Conservation (phyloP, 2,113 vertebrate species). For the Columba livia region DNA sequence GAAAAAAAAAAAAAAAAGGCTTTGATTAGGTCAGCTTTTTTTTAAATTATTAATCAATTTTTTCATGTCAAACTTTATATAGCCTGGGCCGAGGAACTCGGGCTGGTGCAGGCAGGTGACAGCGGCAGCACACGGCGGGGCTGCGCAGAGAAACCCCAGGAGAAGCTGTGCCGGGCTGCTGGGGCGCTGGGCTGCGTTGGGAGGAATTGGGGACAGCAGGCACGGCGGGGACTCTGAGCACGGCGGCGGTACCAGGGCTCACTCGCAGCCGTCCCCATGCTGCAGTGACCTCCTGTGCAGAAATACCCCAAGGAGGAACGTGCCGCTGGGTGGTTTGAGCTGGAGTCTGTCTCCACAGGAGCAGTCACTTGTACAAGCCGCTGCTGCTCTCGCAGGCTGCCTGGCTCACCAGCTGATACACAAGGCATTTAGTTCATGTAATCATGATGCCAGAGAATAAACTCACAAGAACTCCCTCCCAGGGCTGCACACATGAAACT, state of each 20-base stretch:
- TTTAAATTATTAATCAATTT: neutral
- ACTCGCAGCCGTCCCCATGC: neutral
- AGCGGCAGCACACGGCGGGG: accelerated
- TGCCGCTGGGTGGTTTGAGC: neutral
- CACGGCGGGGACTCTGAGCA: neutral
- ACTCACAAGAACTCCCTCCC: neutral
- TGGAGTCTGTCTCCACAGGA: neutral
- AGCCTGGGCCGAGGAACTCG: neutral
- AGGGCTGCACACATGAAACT: neutral
- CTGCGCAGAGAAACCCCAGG: neutral
- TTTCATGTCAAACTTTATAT: neutral
- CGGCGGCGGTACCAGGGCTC: accelerated
- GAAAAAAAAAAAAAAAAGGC: no score
- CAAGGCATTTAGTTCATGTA: neutral
- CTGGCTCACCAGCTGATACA: neutral
- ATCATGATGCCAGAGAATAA: neutral
- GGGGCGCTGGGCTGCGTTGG: neutral
- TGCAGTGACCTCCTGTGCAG: neutral
- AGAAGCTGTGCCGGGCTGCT: neutral
- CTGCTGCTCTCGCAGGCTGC: neutral
- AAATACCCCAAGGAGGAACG: neutral
- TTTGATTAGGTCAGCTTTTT: neutral
- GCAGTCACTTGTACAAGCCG: neutral
- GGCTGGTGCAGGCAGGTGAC: neutral
- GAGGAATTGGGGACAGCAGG: neutral